Conservation (phyloP, 2,113 vertebrate genomes). For the Probosciger aterrimus region DNA sequence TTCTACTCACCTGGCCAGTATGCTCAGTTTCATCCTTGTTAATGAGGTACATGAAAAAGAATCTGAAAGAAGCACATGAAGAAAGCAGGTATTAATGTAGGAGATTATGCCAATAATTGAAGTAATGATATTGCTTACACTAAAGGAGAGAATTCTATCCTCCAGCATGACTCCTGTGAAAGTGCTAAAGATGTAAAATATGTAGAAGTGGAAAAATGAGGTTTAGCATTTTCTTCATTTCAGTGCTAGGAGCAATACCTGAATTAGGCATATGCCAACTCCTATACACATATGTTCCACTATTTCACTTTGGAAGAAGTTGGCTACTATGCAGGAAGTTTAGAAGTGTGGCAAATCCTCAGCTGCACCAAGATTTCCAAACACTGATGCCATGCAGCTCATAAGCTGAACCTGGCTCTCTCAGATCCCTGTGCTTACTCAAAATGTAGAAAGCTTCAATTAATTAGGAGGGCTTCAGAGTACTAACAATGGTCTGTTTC, state of each 20-base stretch:
- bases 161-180: not conserved
- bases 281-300: not conserved
- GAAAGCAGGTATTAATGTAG: not conserved
- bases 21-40: conserved; percentile 99
- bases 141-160: not conserved
- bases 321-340: not conserved
- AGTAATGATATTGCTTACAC: not conserved
- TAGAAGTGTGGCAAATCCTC: not conserved
- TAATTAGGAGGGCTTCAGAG: not conserved
- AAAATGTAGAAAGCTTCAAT: not conserved
- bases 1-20: conserved; percentile 87
- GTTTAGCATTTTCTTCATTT: not conserved
- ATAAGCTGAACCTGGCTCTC: not conserved
- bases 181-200: not conserved
- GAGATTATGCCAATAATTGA: not conserved
- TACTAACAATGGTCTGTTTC: not conserved
- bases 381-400: not conserved
- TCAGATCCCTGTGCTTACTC: not conserved
- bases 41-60: conserved; percentile 99
- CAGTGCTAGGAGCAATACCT: not conserved
- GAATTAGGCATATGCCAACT: not conserved
- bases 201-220: not conserved
- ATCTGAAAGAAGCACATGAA: conserved; percentile 76
- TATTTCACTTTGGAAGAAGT: not conserved
- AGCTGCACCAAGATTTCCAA: not conserved